These are phyloP conservation scores for Mongoloraphidia duomilia DNA, from an alignment of 2,888 invertebrate genomes.

Conservation along the genomic window DNA sequence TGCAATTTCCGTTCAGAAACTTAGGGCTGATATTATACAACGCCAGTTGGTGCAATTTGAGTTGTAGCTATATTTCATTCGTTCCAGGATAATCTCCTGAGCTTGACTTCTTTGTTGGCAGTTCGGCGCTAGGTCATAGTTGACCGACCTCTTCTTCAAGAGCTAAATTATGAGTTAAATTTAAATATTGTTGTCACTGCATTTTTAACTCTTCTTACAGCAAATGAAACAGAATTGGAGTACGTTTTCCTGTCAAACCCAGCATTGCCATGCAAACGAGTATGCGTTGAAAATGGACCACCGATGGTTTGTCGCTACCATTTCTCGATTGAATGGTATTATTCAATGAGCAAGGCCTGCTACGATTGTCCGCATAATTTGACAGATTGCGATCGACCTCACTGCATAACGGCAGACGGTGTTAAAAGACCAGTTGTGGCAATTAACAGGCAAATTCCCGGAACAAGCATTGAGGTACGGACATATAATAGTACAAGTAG, in stretches of 20 bases:
- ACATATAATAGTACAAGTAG: neutral
- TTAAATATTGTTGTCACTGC: too few species aligned
- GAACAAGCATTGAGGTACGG: constrained; percentile 65
- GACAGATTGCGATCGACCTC: constrained; percentile 59
- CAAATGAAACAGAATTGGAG: constrained; percentile 15
- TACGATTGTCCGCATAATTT: constrained; percentile 62
- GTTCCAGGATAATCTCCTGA: too few species aligned
- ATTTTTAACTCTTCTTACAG: too few species aligned
- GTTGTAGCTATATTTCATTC: too few species aligned
- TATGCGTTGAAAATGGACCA: constrained; percentile 41
- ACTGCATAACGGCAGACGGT: constrained; percentile 79
- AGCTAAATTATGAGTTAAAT: too few species aligned
- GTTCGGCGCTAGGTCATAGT: too few species aligned
- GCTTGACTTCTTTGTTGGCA: too few species aligned
- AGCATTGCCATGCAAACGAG: constrained; percentile 44
- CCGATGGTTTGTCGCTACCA: constrained; percentile 57
- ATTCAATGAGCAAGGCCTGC: constrained; percentile 79
- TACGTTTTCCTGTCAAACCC: constrained; percentile 21
- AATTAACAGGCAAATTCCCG: constrained; percentile 77
- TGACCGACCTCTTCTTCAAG: too few species aligned
- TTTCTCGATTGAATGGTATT: constrained; percentile 69
- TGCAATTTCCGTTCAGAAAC: too few species aligned
- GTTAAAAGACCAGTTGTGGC: constrained; percentile 58
- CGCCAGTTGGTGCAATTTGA: too few species aligned
- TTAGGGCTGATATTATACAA: too few species aligned